Base-by-base conservation (phyloP, 2,888 invertebrate species). In the Drosophila ezoana region DNA sequence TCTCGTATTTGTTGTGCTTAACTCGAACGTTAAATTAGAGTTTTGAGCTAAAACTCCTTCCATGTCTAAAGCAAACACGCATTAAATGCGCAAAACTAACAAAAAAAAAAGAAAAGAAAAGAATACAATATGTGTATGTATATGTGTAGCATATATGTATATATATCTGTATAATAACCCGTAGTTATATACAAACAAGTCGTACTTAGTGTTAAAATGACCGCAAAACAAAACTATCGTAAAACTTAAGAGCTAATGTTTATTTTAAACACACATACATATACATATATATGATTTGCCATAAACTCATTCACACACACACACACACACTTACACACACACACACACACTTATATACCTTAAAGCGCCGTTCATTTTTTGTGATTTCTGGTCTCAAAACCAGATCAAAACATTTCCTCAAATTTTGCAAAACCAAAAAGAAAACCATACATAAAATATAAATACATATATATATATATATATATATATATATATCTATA, bases 61-160 rank as follows among this genome's bases (percentile, higher is more conserved):
- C 90, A 90, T 76, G 76, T 78, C 76, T 68, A 69, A 90, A 90
- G 90, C 90, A 90, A 90, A 90, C 69, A 78, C 79, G 89, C 89
- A 90, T 90, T 75, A 85, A 90, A 90, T 90, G 90, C 90, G 83
- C 78, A 85, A 84, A 84, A 66, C 57, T 57, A 64, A 67, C 47
- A 33, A 54, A 48, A 56, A 56, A 60, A 54, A 61, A 5, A 54
- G 38, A 44, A 56, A 47, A 41, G 32, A 38, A 20, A 14, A 13
- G 16, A 33, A 62, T 47, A 63, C 65, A 72, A 67, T 53, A 67
- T 58, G 64, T 64, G 71, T 58, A 51, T 45, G 37, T 33, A 47
- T 41, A 9, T 18, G 51, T 40, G 10, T 59, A 23, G 23, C 23
- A 67, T 53, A 67, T 58, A 66, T 64, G 71, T 58, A 52, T 65